Evolutionary conservation across 2,797 vertebrate genomes (phyloP).

Genomic region (Galaxias olidus): DNA sequence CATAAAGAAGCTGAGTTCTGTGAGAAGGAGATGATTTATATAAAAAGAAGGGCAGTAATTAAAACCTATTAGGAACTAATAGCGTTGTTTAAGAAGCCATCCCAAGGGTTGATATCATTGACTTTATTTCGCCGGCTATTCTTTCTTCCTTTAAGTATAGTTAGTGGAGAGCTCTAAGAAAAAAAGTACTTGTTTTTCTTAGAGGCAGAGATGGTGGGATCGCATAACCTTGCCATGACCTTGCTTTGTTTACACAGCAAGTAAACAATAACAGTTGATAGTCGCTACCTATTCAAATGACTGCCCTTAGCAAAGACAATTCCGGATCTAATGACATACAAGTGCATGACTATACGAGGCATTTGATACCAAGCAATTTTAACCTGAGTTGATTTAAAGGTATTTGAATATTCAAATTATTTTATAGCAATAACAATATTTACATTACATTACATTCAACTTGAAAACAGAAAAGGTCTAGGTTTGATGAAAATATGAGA

Average conservation of each 20-base stretch:
- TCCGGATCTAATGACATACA: conserved; percentile 24
- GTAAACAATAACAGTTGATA: conserved; percentile 39
- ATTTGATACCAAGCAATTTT: no score
- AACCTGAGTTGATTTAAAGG: no score
- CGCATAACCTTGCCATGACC: conserved; percentile 71
- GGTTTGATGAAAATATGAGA: no score
- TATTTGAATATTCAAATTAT: no score
- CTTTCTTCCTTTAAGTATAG: conserved; percentile 51
- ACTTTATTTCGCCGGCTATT: conserved; percentile 61
- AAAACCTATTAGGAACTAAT: conserved; percentile 78
- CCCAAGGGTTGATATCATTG: conserved; percentile 66
- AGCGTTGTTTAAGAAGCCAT: conserved; percentile 74
- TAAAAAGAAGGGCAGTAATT: conserved; percentile 77
- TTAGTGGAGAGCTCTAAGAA: conserved; percentile 34
- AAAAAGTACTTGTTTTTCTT: conserved; percentile 59
- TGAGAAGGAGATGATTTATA: conserved; percentile 75
- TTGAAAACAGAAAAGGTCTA: no score
- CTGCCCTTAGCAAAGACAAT: conserved; percentile 40
- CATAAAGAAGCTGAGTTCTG: conserved; percentile 79
- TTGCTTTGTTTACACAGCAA: conserved; percentile 68
- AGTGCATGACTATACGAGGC: background rate
- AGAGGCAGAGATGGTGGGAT: conserved; percentile 62
- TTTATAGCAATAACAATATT: no score
- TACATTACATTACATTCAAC: no score
- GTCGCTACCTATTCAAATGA: conserved; percentile 32